phyloP scores from a whole-genome alignment of 2,888 invertebrate genomes.

The Lycophotia porphyrea region DNA sequence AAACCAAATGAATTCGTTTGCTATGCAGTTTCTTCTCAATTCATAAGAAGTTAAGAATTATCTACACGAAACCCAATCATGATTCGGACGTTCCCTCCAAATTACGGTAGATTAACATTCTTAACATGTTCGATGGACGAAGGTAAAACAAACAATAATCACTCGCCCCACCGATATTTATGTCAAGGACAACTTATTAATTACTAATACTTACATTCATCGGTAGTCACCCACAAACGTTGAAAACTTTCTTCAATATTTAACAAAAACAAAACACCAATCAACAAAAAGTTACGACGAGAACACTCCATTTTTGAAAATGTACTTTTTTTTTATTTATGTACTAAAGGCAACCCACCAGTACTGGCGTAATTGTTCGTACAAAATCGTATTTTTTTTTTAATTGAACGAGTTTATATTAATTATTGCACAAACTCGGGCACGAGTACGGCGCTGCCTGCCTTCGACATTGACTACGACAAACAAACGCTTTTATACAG shows the following conservation, averaged over 20 bases:
- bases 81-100: constrained; percentile 27
- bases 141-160: constrained; percentile 22
- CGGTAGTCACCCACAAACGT: constrained; percentile 77
- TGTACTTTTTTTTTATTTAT: not conserved
- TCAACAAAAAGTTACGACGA: constrained; percentile 18
- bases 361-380: not conserved
- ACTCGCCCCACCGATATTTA: constrained; percentile 4
- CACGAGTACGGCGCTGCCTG: constrained; percentile 57
- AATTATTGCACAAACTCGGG: constrained; percentile 49
- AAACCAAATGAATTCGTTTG: constrained; percentile 25
- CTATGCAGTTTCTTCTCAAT: constrained; percentile 11
- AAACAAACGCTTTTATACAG: constrained; percentile 69
- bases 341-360: not conserved
- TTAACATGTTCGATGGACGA: constrained; percentile 30
- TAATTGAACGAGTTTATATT: not conserved
- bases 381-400: constrained; percentile 13
- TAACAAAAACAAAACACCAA: constrained; percentile 61
- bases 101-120: constrained; percentile 44
- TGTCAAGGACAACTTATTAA: constrained; percentile 26
- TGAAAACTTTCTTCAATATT: constrained; percentile 52
- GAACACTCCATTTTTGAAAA: constrained; percentile 59
- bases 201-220: constrained; percentile 80
- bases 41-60: constrained; percentile 13
- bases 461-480: constrained; percentile 66
- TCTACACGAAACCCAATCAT: constrained; percentile 30